These are phyloP conservation scores for Ptychobarbus kaznakovi DNA, from an alignment of 2,797 vertebrate genomes.

Conservation along the genomic window DNA sequence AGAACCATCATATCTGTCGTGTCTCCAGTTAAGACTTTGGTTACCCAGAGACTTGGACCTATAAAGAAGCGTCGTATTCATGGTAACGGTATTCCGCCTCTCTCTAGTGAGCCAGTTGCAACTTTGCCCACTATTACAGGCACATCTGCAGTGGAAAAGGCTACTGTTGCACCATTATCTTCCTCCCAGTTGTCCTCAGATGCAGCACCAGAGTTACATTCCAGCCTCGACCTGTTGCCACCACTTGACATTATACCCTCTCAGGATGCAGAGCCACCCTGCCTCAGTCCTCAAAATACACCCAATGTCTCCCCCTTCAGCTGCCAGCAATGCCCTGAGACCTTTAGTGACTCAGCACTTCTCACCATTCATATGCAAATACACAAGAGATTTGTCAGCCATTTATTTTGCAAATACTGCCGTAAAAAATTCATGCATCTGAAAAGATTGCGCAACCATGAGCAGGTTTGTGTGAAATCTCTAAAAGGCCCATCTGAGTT, in stretches of 20 bases:
- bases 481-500: slow-evolving; percentile 68
- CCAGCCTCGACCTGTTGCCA: slow-evolving; percentile 57
- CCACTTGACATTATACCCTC: slow-evolving; percentile 60
- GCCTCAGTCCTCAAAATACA: slow-evolving; percentile 74
- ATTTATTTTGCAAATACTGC: slow-evolving; percentile 91
- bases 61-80: slow-evolving; percentile 82
- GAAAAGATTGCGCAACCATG: slow-evolving; percentile 89
- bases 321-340: slow-evolving; percentile 86
- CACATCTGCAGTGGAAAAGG: slow-evolving; percentile 58
- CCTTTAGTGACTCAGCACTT: slow-evolving; percentile 83
- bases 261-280: slow-evolving; percentile 71
- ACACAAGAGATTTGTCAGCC: slow-evolving; percentile 87
- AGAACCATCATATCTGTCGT: slow-evolving; percentile 66
- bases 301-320: slow-evolving; percentile 79
- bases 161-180: slow-evolving; percentile 56
- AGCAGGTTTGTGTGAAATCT: slow-evolving; percentile 84
- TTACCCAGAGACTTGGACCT: slow-evolving; percentile 75
- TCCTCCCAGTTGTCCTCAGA: slow-evolving; percentile 68
- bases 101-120: slow-evolving; percentile 64
- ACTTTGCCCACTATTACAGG: slow-evolving; percentile 59
- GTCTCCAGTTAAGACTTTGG: slow-evolving; percentile 69
- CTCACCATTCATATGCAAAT: slow-evolving; percentile 86
- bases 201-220: slow-evolving; percentile 64
- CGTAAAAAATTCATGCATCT: slow-evolving; percentile 90
- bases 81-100: slow-evolving; percentile 61